phyloP scores from a whole-genome alignment of 1,140 invertebrate genomes.

The Diploscapter pachys region DNA sequence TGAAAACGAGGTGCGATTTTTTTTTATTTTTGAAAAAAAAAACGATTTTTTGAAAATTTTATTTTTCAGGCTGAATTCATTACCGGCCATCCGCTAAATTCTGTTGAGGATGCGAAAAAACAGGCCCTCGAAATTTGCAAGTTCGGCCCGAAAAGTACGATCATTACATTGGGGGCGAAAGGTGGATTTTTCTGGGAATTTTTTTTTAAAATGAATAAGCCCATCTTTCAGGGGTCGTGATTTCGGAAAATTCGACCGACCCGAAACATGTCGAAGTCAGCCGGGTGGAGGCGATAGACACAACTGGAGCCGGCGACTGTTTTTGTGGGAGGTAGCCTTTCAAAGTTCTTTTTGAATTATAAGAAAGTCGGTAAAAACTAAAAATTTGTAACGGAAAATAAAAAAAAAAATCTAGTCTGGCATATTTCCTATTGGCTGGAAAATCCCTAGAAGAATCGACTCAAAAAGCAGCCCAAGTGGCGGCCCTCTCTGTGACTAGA shows the following conservation, averaged over 20 bases:
- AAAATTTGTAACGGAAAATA: background rate
- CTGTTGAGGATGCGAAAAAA: constrained; percentile 61
- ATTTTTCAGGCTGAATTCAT: constrained; percentile 69
- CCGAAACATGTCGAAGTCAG: constrained; percentile 65
- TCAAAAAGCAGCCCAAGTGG: constrained; percentile 10
- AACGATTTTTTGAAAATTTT: constrained; percentile 22
- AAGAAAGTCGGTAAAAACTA: background rate
- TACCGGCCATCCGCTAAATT: constrained; percentile 64
- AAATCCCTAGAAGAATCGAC: background rate
- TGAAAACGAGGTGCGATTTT: constrained; percentile 60
- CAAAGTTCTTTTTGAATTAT: constrained; percentile 8
- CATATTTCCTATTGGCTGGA: constrained; percentile 11
- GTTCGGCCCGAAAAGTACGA: constrained; percentile 71
- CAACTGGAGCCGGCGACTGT: constrained; percentile 64
- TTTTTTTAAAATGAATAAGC: constrained; percentile 13
- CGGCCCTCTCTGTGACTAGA: constrained; percentile 23
- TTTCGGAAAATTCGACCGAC: background rate
- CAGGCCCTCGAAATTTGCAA: constrained; percentile 68
- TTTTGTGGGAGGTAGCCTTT: background rate
- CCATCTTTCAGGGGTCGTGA: background rate
- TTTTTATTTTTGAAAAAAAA: background rate
- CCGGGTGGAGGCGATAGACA: constrained; percentile 76
- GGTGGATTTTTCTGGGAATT: background rate
- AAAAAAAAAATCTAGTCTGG: background rate
- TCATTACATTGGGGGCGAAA: constrained; percentile 73